Evolutionary conservation across 2,888 invertebrate species (phyloP), one percentile per base, ranked within the genome.

Genomic region (Entomobrya multifasciata): DNA sequence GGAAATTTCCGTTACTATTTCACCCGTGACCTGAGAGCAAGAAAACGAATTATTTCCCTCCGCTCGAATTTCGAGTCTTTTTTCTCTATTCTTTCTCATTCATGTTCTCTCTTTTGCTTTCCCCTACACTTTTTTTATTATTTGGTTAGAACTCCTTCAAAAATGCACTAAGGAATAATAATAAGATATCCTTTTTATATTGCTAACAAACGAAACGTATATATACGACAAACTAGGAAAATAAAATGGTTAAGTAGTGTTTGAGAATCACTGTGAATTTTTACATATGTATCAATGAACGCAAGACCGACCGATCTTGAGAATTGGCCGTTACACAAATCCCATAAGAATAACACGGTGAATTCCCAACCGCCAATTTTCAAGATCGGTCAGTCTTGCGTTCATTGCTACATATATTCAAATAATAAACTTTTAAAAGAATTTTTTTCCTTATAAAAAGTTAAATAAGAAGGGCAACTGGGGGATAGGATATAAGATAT

Each of bases 141-240:
- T 78, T 65, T 65, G 65, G 78, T 65, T 78, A 65, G 49, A 62
- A 78, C 62, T 49, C 47, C 62, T 78, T 78, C 47, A 78, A 78
- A 78, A 78, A 47, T 78, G 62, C 78, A 78, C 65, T 65, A 62
- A 78, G 65, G 65, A 78, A 78, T 47, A 65, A 65, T 78, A 65
- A 77, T 78, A 65, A 47, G 60, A 60, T 77, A 62, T 74, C 72
- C 72, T 55, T 74, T n/a, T 49, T 65, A 8, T 41, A 41, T 10
- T 41, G 17, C 20, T 30, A n/a, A n/a, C 4, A 65, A 15, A 65
- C 36, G 4, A 36, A 36, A 6, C 5, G 36, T 6, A 36, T 36
- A 36, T n/a, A 55, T n/a, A 47, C 11, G 57, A 17, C 76, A 20
- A 30, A 15, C 55, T 57, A 76, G 60, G 60, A 41, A 77, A 76